These are phyloP conservation scores for Eptesicus fuscus DNA, from an alignment of 2,113 vertebrate genomes.

Conservation along the genomic window DNA sequence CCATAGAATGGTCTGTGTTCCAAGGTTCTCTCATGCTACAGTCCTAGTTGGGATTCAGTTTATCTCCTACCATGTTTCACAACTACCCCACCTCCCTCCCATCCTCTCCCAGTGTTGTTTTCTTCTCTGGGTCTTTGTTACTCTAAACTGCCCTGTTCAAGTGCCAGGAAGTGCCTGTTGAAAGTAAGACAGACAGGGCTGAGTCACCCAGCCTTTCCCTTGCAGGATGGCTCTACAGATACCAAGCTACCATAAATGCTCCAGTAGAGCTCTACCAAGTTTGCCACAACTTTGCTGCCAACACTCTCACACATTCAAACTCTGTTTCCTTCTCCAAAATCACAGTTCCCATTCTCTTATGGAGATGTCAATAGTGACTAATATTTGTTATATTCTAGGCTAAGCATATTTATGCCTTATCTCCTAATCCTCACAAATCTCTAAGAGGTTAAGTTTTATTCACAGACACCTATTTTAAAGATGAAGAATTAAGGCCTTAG, in stretches of 20 bases:
- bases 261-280: neutral
- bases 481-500: neutral
- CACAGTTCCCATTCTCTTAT: neutral
- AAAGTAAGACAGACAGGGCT: neutral
- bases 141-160: neutral
- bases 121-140: neutral
- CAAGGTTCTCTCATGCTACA: neutral
- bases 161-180: neutral
- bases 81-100: too few relatives aligned
- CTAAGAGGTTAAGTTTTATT: neutral
- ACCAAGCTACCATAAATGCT: neutral
- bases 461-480: neutral
- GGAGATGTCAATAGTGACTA: neutral
- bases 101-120: neutral
- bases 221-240: fast-evolving
- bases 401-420: neutral
- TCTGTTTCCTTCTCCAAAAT: neutral
- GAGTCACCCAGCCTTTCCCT: neutral
- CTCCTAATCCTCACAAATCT: neutral
- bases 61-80: neutral
- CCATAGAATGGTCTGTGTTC: neutral
- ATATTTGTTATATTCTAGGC: neutral
- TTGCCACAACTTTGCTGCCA: neutral
- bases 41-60: neutral
- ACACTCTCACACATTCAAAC: neutral